These are phyloP conservation scores for Pseudomyrmex flavicornis DNA, from an alignment of 1,140 invertebrate species.

Conservation along the genomic window DNA sequence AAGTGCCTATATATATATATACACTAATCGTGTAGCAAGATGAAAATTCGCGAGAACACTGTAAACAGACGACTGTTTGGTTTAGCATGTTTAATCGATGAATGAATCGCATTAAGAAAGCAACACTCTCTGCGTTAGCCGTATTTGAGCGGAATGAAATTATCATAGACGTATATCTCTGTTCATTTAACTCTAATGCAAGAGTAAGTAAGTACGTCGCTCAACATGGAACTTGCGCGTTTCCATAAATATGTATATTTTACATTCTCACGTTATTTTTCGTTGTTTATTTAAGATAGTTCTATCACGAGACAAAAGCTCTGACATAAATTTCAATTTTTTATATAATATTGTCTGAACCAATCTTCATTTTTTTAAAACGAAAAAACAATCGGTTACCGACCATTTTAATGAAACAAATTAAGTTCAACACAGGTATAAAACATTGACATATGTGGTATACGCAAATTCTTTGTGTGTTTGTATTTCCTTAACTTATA, in stretches of 20 bases:
- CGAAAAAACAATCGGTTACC: no score
- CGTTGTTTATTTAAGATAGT: no score
- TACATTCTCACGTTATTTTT: background rate
- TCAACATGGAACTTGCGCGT: background rate
- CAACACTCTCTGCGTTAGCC: background rate
- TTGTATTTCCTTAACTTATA: no score
- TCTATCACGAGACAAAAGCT: no score
- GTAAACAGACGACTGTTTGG: conserved; percentile 25
- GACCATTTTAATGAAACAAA: no score
- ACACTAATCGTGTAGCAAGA: background rate
- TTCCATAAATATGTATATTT: background rate
- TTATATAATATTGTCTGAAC: no score
- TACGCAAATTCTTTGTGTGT: no score
- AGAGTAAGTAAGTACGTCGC: background rate
- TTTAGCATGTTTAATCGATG: conserved; percentile 4
- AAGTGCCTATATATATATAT: background rate
- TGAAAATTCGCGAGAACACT: background rate
- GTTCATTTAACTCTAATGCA: background rate
- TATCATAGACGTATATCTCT: conserved; percentile 1
- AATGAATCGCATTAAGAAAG: conserved; percentile 1
- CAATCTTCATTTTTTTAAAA: no score
- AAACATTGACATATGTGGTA: no score
- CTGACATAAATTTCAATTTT: no score
- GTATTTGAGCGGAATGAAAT: background rate
- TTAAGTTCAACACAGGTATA: no score